phyloP scores from a whole-genome alignment of 2,797 vertebrate species.

The Siniperca scherzeri region DNA sequence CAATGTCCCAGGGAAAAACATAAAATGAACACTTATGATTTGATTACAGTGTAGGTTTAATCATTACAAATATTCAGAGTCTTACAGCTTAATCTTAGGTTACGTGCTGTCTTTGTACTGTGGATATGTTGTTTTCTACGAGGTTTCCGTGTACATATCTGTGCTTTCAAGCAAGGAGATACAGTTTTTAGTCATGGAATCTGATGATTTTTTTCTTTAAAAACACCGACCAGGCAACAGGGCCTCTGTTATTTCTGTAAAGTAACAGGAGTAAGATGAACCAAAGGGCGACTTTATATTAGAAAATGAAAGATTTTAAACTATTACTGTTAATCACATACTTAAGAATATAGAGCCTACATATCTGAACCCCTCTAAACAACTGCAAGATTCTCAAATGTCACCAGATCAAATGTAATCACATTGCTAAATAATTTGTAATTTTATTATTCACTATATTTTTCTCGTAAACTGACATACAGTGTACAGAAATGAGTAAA shows the following conservation, averaged over 20 bases:
- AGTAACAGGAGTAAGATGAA: not conserved
- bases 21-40: conserved; percentile 3
- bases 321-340: not conserved
- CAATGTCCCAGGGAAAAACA: conserved; percentile 13
- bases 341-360: not conserved
- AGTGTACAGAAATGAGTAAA: not conserved
- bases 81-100: not conserved
- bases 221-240: not conserved
- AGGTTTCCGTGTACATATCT: too few species aligned
- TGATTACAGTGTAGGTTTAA: conserved; percentile 17
- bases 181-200: not conserved
- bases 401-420: not conserved
- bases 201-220: not conserved
- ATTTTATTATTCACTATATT: not conserved
- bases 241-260: not conserved
- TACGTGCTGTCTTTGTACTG: not conserved
- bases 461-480: not conserved
- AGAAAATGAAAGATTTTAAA: not conserved
- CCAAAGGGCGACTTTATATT: not conserved
- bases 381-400: not conserved
- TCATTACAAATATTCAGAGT: conserved; percentile 1
- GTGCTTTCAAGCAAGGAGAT: not conserved
- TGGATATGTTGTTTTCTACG: not conserved
- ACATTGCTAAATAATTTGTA: not conserved
- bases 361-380: not conserved